Evolutionary conservation across 2,888 invertebrate species (phyloP).

Genomic region (Stenchaetothrips biformis): DNA sequence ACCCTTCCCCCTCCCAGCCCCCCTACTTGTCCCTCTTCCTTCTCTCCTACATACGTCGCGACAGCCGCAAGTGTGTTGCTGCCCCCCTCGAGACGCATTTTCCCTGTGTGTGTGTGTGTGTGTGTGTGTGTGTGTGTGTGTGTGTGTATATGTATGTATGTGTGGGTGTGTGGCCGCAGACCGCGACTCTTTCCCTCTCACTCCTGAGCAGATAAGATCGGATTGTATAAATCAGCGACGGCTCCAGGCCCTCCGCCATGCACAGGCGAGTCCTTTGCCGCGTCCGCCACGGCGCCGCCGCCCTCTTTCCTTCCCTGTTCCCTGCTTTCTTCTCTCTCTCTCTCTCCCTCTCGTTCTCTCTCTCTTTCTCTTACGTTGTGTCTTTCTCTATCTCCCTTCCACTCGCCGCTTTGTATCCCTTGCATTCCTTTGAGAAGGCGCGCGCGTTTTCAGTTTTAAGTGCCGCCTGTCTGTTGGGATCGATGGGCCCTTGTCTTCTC

Average conservation of each 20-base stretch:
- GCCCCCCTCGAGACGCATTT: too few relatives aligned
- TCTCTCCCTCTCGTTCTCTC: neutral
- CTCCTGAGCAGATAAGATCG: neutral
- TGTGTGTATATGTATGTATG: too few relatives aligned
- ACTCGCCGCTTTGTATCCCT: neutral
- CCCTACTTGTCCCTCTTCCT: too few relatives aligned
- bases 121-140: neutral
- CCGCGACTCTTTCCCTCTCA: neutral
- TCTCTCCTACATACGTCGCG: too few relatives aligned
- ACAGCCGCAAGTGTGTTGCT: too few relatives aligned
- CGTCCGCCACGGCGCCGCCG: neutral
- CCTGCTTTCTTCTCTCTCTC: neutral
- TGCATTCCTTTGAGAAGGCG: neutral
- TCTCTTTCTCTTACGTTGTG: neutral
- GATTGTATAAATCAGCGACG: conserved; percentile 1
- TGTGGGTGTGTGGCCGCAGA: neutral
- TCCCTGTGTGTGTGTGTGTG: neutral
- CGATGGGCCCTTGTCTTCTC: neutral
- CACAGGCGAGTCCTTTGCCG: neutral
- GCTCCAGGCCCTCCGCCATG: neutral
- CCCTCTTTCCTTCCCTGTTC: neutral
- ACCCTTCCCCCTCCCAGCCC: too few relatives aligned
- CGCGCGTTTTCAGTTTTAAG: neutral
- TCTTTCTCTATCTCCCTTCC: neutral
- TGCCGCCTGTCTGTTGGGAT: neutral